Conservation (phyloP, 2,113 vertebrate genomes). For the Psilopsiagon aymara region DNA sequence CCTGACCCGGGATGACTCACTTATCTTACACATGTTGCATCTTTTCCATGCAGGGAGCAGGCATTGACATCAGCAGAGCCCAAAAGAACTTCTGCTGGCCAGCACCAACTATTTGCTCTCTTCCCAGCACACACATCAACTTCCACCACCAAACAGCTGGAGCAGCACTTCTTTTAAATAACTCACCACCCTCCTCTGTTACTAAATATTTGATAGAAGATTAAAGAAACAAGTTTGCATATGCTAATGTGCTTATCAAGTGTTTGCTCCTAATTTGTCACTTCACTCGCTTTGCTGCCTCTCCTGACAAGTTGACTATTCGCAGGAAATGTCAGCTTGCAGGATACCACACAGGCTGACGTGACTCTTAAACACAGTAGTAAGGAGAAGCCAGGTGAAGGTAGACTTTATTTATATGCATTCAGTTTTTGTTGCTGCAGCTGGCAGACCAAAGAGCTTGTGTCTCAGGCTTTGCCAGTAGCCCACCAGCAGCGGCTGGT, state of each 20-base stretch:
- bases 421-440: background rate
- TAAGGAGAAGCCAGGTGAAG: background rate
- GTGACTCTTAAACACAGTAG: background rate
- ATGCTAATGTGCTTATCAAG: background rate
- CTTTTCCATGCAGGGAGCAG: conserved; percentile 40
- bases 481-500: background rate
- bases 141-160: background rate
- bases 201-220: background rate
- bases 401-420: background rate
- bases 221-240: background rate
- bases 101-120: background rate
- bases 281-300: background rate
- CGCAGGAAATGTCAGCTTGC: background rate
- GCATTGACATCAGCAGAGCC: conserved; percentile 39
- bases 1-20: conserved; percentile 35
- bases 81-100: background rate
- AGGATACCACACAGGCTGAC: background rate
- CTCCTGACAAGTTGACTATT: background rate
- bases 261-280: conserved; percentile 8
- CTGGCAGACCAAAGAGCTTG: background rate
- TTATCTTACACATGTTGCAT: conserved; percentile 51
- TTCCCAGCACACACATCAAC: background rate
- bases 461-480: background rate
- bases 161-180: background rate
- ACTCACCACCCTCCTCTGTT: background rate